Percentiles rank a stretch among this genome's conserved stretches.
Conservation (phyloP, 2,888 invertebrate species). For the Trilocha varians region DNA sequence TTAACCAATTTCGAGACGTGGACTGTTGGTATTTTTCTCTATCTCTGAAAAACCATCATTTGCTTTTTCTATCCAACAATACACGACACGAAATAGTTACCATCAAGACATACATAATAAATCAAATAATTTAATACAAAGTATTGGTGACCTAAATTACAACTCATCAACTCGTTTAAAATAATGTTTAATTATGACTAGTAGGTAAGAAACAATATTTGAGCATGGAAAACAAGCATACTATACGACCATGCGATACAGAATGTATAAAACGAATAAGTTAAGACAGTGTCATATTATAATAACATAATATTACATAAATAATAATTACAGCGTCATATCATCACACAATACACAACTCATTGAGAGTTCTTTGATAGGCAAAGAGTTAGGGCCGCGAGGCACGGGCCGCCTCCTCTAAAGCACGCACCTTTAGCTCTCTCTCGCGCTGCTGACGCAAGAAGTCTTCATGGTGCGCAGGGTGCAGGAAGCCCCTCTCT, state of each 20-base stretch:
- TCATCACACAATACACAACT: slow-evolving; percentile 40
- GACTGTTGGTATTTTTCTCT: not conserved
- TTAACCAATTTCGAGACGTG: slow-evolving; percentile 14
- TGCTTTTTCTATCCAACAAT: not conserved
- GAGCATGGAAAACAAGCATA: slow-evolving; percentile 70
- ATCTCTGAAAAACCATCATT: not conserved
- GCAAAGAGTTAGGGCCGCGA: slow-evolving; percentile 51
- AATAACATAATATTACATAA: slow-evolving; percentile 37
- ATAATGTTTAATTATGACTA: slow-evolving; percentile 67
- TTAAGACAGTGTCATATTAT: slow-evolving; percentile 35
- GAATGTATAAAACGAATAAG: slow-evolving; percentile 54
- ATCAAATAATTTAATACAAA: slow-evolving; percentile 48
- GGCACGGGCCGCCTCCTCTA: slow-evolving; percentile 88
- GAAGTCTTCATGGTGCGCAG: slow-evolving; percentile 68
- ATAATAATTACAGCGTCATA: slow-evolving; percentile 48
- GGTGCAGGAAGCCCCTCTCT: slow-evolving; percentile 79
- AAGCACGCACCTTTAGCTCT: slow-evolving; percentile 87
- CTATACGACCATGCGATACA: slow-evolving; percentile 66
- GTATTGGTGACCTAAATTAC: slow-evolving; percentile 30
- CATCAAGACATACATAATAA: not conserved
- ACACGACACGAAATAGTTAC: not conserved
- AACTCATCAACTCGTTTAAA: slow-evolving; percentile 36
- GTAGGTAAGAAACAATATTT: slow-evolving; percentile 66
- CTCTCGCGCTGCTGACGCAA: slow-evolving; percentile 86
- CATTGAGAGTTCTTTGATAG: slow-evolving; percentile 20